Conservation (phyloP, 2,113 vertebrate species). For the Jacana jacana region DNA sequence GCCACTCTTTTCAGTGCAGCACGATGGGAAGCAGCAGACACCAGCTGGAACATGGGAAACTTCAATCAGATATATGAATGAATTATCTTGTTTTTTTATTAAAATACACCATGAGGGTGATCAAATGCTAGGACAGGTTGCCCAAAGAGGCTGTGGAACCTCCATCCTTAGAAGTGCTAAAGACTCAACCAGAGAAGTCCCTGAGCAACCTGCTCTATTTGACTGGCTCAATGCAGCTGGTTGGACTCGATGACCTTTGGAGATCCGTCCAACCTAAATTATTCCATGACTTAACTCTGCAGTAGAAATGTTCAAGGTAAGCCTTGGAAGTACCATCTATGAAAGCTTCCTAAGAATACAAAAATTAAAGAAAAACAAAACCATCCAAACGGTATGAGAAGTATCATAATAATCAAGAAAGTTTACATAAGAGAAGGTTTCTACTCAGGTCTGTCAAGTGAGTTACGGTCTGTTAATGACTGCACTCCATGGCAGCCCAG, state of each 20-base stretch:
- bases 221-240: neutral
- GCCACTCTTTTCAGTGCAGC: neutral
- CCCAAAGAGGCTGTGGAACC: neutral
- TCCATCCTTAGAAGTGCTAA: neutral
- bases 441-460: neutral
- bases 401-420: neutral
- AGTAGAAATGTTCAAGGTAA: neutral
- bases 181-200: neutral
- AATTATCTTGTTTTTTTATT: neutral
- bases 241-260: neutral
- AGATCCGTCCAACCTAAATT: neutral
- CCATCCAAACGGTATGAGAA: neutral
- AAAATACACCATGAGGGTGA: neutral
- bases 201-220: neutral
- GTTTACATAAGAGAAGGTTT: slow-evolving; percentile 5
- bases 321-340: neutral
- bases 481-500: neutral
- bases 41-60: neutral
- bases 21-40: neutral
- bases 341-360: neutral
- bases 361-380: neutral
- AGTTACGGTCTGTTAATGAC: slow-evolving; percentile 30
- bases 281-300: neutral
- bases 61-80: neutral
- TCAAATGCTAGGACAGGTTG: neutral